Conservation (phyloP, 1,140 invertebrate species). For the Myzus persicae region DNA sequence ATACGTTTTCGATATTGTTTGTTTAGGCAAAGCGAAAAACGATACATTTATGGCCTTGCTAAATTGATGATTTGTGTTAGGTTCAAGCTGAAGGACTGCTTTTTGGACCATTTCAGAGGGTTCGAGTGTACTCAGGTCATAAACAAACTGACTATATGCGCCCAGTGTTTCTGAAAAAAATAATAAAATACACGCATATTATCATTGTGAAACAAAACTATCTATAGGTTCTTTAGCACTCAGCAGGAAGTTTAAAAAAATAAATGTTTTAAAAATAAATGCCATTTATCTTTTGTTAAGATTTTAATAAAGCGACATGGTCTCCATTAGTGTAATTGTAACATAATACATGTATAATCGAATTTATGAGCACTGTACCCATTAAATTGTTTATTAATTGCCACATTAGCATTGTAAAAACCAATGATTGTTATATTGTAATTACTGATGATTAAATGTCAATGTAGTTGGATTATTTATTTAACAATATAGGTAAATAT, state of each 20-base stretch:
- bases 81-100: conserved; percentile 38
- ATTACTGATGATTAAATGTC: background rate
- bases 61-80: background rate
- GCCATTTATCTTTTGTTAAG: background rate
- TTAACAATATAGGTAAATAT: background rate
- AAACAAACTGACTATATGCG: background rate
- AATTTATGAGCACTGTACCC: too few species aligned
- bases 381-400: background rate
- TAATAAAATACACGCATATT: background rate
- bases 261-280: background rate
- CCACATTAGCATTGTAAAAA: background rate
- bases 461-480: background rate
- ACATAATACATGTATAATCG: background rate
- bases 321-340: conserved; percentile 10
- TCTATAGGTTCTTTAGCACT: too few species aligned
- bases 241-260: background rate
- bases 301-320: background rate
- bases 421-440: background rate
- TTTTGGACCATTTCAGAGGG: conserved; percentile 36
- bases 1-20: conserved; percentile 3
- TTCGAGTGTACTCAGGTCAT: conserved; percentile 16
- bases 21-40: conserved; percentile 28
- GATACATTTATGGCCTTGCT: background rate
- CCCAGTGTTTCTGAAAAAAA: conserved; percentile 30
- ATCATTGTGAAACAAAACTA: background rate